A percentile compares a stretch with the other conserved stretches of the same genome.
These are phyloP conservation scores for Ranitomeya imitator DNA, from an alignment of 2,113 vertebrate species.

Conservation along the genomic window DNA sequence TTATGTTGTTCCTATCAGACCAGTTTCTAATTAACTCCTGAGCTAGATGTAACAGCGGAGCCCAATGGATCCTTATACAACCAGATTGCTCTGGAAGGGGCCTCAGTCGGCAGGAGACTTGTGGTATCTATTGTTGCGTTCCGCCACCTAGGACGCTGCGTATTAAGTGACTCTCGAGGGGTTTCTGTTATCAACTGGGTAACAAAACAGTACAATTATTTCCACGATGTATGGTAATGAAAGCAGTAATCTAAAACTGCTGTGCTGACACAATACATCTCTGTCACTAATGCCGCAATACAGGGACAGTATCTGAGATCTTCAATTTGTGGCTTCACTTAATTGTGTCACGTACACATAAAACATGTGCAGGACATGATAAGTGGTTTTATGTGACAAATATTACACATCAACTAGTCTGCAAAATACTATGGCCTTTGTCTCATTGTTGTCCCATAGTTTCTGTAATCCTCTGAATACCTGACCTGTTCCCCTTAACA, in stretches of 20 bases:
- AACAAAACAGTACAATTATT: not conserved
- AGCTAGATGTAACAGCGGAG: not conserved
- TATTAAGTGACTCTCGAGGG: not conserved
- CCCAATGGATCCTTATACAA: not conserved
- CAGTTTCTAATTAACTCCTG: constrained; percentile 46
- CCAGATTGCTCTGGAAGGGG: not conserved
- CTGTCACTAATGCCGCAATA: not conserved
- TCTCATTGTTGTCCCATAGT: not conserved
- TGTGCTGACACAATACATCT: not conserved
- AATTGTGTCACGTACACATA: not conserved
- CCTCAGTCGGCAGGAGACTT: not conserved
- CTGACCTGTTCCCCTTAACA: too few relatives aligned
- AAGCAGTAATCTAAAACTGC: not conserved
- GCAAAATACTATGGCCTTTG: not conserved
- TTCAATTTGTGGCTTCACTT: not conserved
- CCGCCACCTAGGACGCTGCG: not conserved
- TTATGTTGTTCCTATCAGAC: constrained; percentile 33
- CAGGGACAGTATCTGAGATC: not conserved
- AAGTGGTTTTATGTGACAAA: too few relatives aligned
- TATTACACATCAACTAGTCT: not conserved
- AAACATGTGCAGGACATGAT: too few relatives aligned
- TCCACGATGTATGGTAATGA: not conserved
- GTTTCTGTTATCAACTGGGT: not conserved
- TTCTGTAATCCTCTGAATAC: too few relatives aligned
- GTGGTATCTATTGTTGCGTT: constrained; percentile 22